Conservation (phyloP, 2,113 vertebrate genomes). For the Pseudorectes ferrugineus region DNA sequence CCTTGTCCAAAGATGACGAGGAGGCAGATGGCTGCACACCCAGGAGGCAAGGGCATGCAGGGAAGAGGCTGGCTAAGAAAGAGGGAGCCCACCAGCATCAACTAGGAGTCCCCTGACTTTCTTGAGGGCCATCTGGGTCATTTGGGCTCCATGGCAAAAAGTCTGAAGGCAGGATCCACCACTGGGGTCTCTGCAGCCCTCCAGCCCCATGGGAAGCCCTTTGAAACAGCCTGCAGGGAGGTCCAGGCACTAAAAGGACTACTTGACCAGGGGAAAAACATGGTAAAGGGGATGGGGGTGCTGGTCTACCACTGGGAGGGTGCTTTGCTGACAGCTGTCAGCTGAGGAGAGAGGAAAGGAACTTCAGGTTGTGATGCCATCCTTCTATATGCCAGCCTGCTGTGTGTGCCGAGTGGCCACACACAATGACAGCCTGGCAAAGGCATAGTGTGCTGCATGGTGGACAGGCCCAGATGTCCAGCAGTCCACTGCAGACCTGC, state of each 20-base stretch:
- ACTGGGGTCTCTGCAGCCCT: background rate
- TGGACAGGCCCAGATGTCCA: background rate
- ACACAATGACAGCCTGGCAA: rapidly evolving
- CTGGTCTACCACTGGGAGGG: background rate
- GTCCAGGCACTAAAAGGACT: background rate
- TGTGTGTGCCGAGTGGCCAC: rapidly evolving
- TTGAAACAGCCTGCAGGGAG: background rate
- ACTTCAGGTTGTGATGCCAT: background rate
- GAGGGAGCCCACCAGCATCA: background rate
- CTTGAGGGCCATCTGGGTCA: background rate
- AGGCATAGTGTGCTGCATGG: rapidly evolving
- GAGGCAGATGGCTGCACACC: background rate
- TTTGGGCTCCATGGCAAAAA: background rate
- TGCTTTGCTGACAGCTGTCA: background rate
- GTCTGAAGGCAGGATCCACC: background rate
- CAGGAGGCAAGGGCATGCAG: background rate
- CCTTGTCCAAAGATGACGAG: background rate
- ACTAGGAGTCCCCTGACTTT: background rate
- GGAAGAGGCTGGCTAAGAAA: background rate
- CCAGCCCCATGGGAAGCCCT: background rate
- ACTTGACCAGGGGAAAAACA: background rate
- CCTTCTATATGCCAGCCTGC: rapidly evolving
- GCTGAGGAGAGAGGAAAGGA: background rate
- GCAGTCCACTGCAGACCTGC: background rate
- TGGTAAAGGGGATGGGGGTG: background rate